phyloP scores from a whole-genome alignment of 2,797 vertebrate species.

The Clarias fuscus region DNA sequence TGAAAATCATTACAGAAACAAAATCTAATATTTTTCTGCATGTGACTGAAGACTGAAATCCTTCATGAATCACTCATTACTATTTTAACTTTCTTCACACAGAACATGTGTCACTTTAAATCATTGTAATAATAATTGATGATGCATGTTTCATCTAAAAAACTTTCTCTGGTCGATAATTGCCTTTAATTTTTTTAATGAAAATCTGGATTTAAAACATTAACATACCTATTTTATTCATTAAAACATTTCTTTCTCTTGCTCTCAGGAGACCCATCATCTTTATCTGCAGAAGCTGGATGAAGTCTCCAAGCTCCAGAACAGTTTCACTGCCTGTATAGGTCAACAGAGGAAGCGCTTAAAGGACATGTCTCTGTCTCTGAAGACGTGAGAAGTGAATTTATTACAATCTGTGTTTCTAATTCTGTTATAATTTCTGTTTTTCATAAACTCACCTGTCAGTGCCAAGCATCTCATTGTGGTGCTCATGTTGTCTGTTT shows the following conservation, averaged over 20 bases:
- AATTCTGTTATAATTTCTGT: background rate
- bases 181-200: background rate
- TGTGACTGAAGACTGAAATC: background rate
- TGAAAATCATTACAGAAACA: too few species aligned
- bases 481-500: background rate
- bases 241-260: slow-evolving; percentile 4
- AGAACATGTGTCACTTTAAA: background rate
- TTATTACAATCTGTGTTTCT: background rate
- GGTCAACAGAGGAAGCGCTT: slow-evolving; percentile 78
- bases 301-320: slow-evolving; percentile 88
- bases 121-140: background rate
- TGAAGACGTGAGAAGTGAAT: slow-evolving; percentile 74
- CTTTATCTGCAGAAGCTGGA: slow-evolving; percentile 87
- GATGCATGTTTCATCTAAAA: background rate
- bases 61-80: background rate
- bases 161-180: background rate
- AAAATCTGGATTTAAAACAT: background rate
- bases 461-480: background rate
- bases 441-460: background rate
- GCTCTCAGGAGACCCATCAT: slow-evolving; percentile 83
- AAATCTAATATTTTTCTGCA: background rate
- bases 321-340: slow-evolving; percentile 79
- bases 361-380: slow-evolving; percentile 74
- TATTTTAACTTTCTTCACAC: background rate
- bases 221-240: background rate